A percentile compares a stretch with the other conserved stretches of the same genome.
phyloP scores from a whole-genome alignment of 2,888 invertebrate species.

The Tribolium freemani region DNA sequence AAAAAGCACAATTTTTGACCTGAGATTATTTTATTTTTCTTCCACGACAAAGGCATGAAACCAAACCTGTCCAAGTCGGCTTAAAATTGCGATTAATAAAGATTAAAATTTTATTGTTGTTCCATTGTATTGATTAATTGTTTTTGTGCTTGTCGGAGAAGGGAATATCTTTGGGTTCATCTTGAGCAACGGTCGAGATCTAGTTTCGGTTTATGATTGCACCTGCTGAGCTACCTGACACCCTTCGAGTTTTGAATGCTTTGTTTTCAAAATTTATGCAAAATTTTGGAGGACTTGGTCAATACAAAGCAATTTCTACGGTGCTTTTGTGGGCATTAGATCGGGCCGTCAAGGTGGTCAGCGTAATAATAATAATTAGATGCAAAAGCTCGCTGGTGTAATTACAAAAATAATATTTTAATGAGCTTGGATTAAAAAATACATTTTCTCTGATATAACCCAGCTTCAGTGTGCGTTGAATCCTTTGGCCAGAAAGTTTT shows the following conservation, averaged over 20 bases:
- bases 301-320: not conserved
- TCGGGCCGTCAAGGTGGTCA: not conserved
- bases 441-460: no score
- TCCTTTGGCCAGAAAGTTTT: no score
- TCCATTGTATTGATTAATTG: not conserved
- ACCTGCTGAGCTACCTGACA: slow-evolving; percentile 29
- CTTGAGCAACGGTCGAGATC: slow-evolving; percentile 22
- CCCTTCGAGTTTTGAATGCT: slow-evolving; percentile 6
- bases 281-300: no score
- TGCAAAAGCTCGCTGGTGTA: not conserved
- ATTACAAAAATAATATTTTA: not conserved
- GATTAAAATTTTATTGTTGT: not conserved
- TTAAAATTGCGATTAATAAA: not conserved
- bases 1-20: not conserved
- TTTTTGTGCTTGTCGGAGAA: slow-evolving; percentile 5
- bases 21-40: not conserved
- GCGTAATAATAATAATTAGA: no score
- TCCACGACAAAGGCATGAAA: not conserved
- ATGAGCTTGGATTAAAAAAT: no score
- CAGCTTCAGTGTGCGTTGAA: no score
- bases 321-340: not conserved
- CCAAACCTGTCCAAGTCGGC: not conserved
- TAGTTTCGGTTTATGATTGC: slow-evolving; percentile 22
- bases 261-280: not conserved
- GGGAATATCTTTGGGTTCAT: not conserved